Evolutionary conservation across 2,113 vertebrate species (phyloP), one percentile per base, ranked within the genome.

Genomic region (Recurvirostra avosetta): DNA sequence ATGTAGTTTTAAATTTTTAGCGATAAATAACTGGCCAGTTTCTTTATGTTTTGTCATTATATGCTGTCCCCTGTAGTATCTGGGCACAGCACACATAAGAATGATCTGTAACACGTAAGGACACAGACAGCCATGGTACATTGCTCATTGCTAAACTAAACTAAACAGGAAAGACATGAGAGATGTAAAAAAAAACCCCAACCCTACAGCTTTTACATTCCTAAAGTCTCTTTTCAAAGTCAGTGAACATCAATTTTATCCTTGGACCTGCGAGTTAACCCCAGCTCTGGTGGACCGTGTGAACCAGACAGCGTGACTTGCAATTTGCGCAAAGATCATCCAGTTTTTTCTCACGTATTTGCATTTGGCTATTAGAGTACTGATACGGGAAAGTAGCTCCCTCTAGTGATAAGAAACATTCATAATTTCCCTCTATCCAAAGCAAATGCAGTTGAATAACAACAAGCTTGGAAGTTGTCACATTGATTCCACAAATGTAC

Each of bases 351-450:
- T 29, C 15, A 2, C 6, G 63, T 11, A 29, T 19, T 65, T 13
- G 27, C 32, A 6, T n/a, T 61, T 19, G 45, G 15, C 26, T 50
- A 3, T 23, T 36, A 12, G 36, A 6, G 38, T 45, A 43, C 78
- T 96, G 63, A 41, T 47, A n/a, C 75, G 96, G 96, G 94, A 55
- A 61, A 66, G 79, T 3, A 81, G 96, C 97, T 95, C 97, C 97
- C 97, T 97, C 98, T 98, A 94, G 96, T 90, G 98, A 52, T 32
- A 12, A 36, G 8, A 67, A 56, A 40, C n/a, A 3, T 21, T 23
- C 12, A 12, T 22, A 14, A 36, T 90, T 84, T 52, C 90, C 16
- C 9, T 30, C 62, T 14, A 1, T 14, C 10, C 14, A 6, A 1
- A 14, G 21, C 20, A 12, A 20, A 16, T 22, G 12, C 23, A 3